Base-by-base conservation (phyloP, 2,888 invertebrate species). In the Ichneumon xanthorius region DNA sequence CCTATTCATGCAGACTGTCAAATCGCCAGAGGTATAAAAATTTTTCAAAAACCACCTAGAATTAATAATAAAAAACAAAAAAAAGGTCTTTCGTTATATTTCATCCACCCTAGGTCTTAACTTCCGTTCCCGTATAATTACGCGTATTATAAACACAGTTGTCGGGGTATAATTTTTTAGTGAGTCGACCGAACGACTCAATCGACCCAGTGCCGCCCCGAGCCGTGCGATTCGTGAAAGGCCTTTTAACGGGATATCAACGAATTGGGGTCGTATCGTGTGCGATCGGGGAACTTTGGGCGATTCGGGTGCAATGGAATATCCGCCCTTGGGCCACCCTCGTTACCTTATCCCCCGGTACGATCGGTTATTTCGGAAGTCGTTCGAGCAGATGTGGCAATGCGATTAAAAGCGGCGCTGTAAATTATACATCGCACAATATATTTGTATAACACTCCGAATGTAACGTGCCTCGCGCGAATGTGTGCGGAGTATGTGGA, bases 321-420 rank as follows among this genome's bases (percentile, higher is more conserved):
- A 84, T 81, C 81, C 84, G 78, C 68, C 84, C 75, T 76, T 16
- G 71, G 61, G 72, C 26, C 26, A 70, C 77, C 76, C 80, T 80
- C 76, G 71, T 72, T 76, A 82, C 76, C 71, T 82, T 72, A 71
- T 75, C 75, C 83, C 50, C 55, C 65, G 78, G 26, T 73, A 61
- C 58, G 67, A 77, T 82, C 79, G 45, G 84, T 82, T 82, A 82
- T 85, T 85, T 55, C 85, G 82, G 85, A 80, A 82, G 79, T 82
- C 82, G 50, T 72, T 76, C 82, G 53, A 80, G 70, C 82, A 85
- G 85, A 82, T 85, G 82, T 58, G 67, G 68, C 80, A 72, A 76
- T 67, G 50, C 71, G 85, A 85, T 85, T 80, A 72, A 76, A 72
- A 58, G 80, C 50, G 76, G 71, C 80, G 75, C 76, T 67, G 76